A percentile compares a stretch with the other conserved stretches of the same genome.
Evolutionary conservation across 2,797 vertebrate species (phyloP).

Genomic region (Limnodromus scolopaceus): DNA sequence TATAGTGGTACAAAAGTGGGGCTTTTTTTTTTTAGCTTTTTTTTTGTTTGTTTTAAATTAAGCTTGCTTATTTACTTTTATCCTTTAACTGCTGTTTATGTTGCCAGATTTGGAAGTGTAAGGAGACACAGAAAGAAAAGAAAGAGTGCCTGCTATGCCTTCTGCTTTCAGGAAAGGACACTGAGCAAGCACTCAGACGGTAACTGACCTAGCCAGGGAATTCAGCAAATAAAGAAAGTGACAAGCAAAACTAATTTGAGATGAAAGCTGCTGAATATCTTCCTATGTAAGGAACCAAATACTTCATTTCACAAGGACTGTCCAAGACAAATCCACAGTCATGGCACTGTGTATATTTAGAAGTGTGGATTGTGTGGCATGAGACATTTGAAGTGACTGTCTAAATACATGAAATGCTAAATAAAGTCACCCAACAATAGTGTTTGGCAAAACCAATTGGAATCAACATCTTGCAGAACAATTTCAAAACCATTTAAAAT

Average conservation of each 20-base stretch:
- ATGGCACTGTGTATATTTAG: not conserved
- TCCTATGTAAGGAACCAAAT: not conserved
- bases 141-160: not conserved
- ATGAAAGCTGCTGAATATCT: conserved; percentile 38
- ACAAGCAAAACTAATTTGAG: conserved; percentile 71
- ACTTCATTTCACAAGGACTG: conserved; percentile 57
- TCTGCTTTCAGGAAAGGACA: conserved; percentile 31
- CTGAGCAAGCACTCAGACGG: not conserved
- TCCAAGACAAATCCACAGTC: not conserved
- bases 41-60: no score
- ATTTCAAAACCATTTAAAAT: not conserved
- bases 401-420: not conserved
- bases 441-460: not conserved
- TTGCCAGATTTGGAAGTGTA: conserved; percentile 6
- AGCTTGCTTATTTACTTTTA: not conserved
- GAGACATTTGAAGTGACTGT: not conserved
- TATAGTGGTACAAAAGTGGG: not conserved
- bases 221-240: conserved; percentile 58
- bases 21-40: rapidly evolving
- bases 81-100: not conserved
- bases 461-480: not conserved
- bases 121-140: not conserved
- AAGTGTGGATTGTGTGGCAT: not conserved
- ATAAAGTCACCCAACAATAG: not conserved
- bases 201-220: not conserved